A percentile compares a stretch with the other conserved stretches of the same genome.
These are phyloP conservation scores for Eulemur rufifrons DNA, from an alignment of 2,113 vertebrate genomes.

Conservation along the genomic window DNA sequence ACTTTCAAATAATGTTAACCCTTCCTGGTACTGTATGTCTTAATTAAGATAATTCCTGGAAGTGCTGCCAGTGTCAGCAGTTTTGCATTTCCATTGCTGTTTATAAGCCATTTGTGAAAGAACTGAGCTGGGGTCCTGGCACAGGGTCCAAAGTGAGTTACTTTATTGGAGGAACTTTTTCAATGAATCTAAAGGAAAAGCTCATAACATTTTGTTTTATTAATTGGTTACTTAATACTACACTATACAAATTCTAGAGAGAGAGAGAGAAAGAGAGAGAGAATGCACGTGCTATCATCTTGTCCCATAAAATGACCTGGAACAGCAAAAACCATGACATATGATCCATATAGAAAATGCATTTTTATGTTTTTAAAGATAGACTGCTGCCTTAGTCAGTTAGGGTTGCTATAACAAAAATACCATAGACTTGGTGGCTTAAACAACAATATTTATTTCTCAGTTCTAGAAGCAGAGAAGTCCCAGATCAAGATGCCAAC, in stretches of 20 bases:
- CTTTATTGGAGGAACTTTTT: constrained; percentile 52
- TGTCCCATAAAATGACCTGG: background rate
- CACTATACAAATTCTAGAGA: background rate
- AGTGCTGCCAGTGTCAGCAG: constrained; percentile 66
- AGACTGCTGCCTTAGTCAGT: background rate
- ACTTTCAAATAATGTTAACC: constrained; percentile 85
- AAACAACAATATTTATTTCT: background rate
- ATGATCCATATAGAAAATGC: background rate
- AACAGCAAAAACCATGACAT: background rate
- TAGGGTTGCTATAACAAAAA: background rate
- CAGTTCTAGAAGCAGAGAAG: background rate
- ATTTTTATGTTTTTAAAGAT: constrained; percentile 20
- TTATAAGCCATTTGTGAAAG: constrained; percentile 49
- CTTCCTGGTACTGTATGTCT: constrained; percentile 75
- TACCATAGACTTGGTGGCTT: background rate
- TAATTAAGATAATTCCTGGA: constrained; percentile 82
- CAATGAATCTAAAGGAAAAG: background rate
- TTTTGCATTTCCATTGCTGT: constrained; percentile 61
- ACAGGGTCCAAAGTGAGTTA: background rate
- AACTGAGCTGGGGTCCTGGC: constrained; percentile 18
- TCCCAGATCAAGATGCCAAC: background rate
- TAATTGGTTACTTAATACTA: constrained; percentile 7
- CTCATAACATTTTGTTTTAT: background rate
- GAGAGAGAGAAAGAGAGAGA: background rate
- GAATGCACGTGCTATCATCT: background rate